Base-by-base conservation (phyloP, 2,888 invertebrate species). In the Ephialtes manifestator region DNA sequence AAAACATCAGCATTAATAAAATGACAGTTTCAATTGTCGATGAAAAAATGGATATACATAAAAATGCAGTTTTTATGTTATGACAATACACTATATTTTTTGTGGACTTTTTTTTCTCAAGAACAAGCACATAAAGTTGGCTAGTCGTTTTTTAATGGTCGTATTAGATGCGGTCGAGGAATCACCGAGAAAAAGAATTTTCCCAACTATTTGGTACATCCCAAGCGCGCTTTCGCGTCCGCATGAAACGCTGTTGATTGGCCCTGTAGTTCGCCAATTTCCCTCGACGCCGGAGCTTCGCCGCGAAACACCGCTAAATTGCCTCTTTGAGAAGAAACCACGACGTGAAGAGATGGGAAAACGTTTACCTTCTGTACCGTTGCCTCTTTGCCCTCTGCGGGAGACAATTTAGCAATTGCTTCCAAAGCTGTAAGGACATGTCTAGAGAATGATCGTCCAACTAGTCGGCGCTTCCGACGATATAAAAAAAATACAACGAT, bases 191-290 rank as follows among this genome's bases (percentile, higher is more conserved):
- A 80, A 71, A 84, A 81, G 78, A 86, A 80, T 80, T 85, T 83
- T 87, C 53, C 51, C 58, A 82, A 81, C 81, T 83, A 83, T 82
- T 85, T 43, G 70, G 60, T 46, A 67, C 70, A 60, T 80, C 58
- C 87, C 83, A 86, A 89, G 89, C 89, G 90, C 90, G 91, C 91
- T 90, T 90, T 89, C 89, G 90, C 90, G 92, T 93, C 89, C 88
- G 90, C 89, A 92, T 94, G 93, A 94, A 94, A 89, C 92, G 92
- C 92, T 91, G 92, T 91, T 94, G 93, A 94, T 94, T 94, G 93
- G 92, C 93, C 76, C 78, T 89, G 89, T 92, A 91, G 91, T 91
- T 92, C 90, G 91, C 88, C 93, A 93, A 94, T 94, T 94, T 90
- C 93, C 31, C 88, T 89, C 88, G 79, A 86, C 91, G 90, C 55